Percentiles rank a stretch among this genome's conserved stretches.
Conservation (phyloP, 1,140 invertebrate species). For the Antheraea mylitta region DNA sequence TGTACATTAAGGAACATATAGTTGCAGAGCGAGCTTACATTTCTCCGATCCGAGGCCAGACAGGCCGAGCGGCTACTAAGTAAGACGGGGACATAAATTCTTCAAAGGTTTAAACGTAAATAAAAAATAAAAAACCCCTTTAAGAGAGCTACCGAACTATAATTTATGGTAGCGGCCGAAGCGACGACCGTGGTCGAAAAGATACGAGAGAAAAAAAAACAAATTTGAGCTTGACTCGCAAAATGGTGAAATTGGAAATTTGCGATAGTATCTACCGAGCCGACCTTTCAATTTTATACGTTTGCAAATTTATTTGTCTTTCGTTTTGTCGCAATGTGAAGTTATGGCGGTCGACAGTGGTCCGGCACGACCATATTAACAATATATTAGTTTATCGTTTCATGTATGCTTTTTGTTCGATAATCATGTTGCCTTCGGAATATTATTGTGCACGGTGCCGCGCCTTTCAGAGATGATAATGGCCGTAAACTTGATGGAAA, state of each 20-base stretch:
- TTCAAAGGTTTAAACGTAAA: constrained; percentile 73
- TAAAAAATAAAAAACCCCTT: constrained; percentile 65
- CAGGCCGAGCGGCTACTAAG: constrained; percentile 70
- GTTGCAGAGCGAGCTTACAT: no score
- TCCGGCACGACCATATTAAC: constrained; percentile 7
- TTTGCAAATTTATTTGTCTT: constrained; percentile 30
- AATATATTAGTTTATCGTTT: constrained; percentile 3
- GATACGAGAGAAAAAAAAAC: constrained; percentile 54
- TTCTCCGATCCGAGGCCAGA: constrained; percentile 31
- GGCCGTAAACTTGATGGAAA: background rate
- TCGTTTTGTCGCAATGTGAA: constrained; percentile 40
- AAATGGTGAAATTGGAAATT: constrained; percentile 78
- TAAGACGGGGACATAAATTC: constrained; percentile 75
- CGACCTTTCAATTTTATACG: constrained; percentile 68
- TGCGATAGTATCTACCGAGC: constrained; percentile 65
- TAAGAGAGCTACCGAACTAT: constrained; percentile 77
- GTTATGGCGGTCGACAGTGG: constrained; percentile 39
- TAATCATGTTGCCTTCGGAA: background rate
- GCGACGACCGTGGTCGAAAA: constrained; percentile 49
- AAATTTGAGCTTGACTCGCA: constrained; percentile 45
- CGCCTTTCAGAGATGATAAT: background rate
- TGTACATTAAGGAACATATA: background rate
- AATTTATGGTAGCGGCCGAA: constrained; percentile 70
- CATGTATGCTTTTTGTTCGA: background rate
- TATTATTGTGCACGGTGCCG: background rate